A percentile compares a stretch with the other conserved stretches of the same genome.
These are phyloP conservation scores for Eucidaris tribuloides DNA, from an alignment of 35 echinoderm and acorn worm genomes.

Conservation along the genomic window DNA sequence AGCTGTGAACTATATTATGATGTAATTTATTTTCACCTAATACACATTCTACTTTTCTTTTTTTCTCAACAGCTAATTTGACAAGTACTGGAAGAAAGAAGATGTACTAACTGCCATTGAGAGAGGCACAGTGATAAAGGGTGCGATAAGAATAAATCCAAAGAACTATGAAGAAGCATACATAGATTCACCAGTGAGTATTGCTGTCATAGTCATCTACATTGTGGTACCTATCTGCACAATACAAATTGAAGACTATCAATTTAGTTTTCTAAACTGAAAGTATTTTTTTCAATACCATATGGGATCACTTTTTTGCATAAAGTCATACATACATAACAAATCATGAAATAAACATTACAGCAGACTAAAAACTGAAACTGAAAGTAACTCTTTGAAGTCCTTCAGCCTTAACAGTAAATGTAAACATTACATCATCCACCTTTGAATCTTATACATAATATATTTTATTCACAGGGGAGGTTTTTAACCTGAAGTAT, in stretches of 20 bases:
- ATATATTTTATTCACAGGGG: too few species aligned
- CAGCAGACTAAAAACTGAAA: not conserved
- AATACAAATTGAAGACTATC: too few species aligned
- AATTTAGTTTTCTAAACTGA: not conserved
- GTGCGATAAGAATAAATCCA: conserved; percentile 77
- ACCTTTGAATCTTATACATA: too few species aligned
- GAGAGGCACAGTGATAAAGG: conserved; percentile 52
- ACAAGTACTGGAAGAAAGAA: conserved; percentile 73
- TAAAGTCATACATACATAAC: not conserved
- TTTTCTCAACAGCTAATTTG: conserved; percentile 57
- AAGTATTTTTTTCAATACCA: not conserved
- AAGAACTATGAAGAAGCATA: conserved; percentile 81
- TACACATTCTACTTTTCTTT: too few species aligned
- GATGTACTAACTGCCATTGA: conserved; percentile 65
- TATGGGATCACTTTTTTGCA: not conserved
- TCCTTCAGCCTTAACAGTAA: too few species aligned
- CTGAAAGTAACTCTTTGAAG: too few species aligned
- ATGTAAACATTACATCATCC: too few species aligned
- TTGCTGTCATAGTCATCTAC: too few species aligned
- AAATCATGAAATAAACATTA: not conserved
- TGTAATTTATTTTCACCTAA: too few species aligned
- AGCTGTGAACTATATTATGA: too few species aligned
- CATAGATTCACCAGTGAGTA: conserved; percentile 70
- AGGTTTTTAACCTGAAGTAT: too few species aligned
- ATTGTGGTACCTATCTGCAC: too few species aligned